Conservation (phyloP, 2,113 vertebrate species). For the Tympanuchus pallidicinctus region DNA sequence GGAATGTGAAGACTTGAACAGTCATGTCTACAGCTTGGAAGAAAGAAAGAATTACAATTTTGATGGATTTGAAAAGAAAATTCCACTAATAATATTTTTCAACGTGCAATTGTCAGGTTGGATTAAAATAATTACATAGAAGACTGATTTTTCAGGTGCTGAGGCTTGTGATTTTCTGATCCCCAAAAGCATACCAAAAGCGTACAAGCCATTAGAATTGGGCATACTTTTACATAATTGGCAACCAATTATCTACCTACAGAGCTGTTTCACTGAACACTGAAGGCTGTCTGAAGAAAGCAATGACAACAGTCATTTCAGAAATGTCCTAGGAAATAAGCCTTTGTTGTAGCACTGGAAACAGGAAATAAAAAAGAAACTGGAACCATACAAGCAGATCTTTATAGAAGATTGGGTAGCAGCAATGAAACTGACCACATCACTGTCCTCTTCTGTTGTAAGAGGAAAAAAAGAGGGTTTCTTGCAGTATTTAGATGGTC, state of each 20-base stretch:
- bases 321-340: not conserved
- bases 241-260: not conserved
- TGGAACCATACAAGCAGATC: not conserved
- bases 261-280: slow-evolving; percentile 1
- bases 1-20: not conserved
- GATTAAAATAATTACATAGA: slow-evolving; percentile 27
- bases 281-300: not conserved
- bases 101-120: not conserved
- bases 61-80: slow-evolving; percentile 37
- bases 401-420: not conserved
- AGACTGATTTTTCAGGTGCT: slow-evolving; percentile 49
- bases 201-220: slow-evolving; percentile 29
- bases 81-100: slow-evolving; percentile 34
- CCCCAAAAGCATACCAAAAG: slow-evolving; percentile 55
- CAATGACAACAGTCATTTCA: not conserved
- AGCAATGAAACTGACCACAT: not conserved
- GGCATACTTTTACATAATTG: not conserved
- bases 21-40: not conserved
- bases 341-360: not conserved
- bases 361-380: not conserved
- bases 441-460: not conserved
- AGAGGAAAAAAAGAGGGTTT: not conserved
- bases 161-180: slow-evolving; percentile 50
- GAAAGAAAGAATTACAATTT: slow-evolving; percentile 10
- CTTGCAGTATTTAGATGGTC: slow-evolving; percentile 34